These are phyloP conservation scores for Bombyx mandarina DNA, from an alignment of 1,140 invertebrate species.

Conservation along the genomic window DNA sequence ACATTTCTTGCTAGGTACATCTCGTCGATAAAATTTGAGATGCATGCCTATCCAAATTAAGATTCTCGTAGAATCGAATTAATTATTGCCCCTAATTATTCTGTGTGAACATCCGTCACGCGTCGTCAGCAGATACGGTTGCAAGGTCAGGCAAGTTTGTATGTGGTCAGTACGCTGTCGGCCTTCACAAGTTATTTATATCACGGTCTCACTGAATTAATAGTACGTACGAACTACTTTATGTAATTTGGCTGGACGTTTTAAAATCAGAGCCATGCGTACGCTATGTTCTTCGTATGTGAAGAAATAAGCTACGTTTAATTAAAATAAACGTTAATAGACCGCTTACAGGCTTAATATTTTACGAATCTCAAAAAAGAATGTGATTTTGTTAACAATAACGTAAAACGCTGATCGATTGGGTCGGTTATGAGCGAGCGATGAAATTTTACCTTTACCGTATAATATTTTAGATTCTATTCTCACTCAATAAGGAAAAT, in stretches of 20 bases:
- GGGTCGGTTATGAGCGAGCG: too few species aligned
- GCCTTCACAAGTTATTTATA: constrained; percentile 9
- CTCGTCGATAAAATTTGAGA: too few species aligned
- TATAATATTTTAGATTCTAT: neutral
- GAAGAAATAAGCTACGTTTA: neutral
- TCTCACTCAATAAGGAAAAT: constrained; percentile 3
- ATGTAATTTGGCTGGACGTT: neutral
- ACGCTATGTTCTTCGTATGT: neutral
- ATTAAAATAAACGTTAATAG: neutral
- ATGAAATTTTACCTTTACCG: neutral
- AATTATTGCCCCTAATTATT: neutral
- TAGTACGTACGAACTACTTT: constrained; percentile 6
- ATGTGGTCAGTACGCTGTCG: constrained; percentile 4
- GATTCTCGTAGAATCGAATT: neutral
- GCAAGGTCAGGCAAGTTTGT: constrained; percentile 8
- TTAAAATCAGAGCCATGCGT: too few species aligned
- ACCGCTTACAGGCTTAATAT: too few species aligned
- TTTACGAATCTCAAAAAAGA: neutral
- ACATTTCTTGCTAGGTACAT: too few species aligned
- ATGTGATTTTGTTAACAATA: neutral
- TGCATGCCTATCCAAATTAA: neutral
- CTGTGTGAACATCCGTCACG: constrained; percentile 3
- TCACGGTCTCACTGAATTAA: constrained; percentile 6
- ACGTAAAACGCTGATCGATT: too few species aligned
- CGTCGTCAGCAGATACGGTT: constrained; percentile 4